Evolutionary conservation across 2,797 vertebrate species (phyloP).

Genomic region (Anas bernieri): DNA sequence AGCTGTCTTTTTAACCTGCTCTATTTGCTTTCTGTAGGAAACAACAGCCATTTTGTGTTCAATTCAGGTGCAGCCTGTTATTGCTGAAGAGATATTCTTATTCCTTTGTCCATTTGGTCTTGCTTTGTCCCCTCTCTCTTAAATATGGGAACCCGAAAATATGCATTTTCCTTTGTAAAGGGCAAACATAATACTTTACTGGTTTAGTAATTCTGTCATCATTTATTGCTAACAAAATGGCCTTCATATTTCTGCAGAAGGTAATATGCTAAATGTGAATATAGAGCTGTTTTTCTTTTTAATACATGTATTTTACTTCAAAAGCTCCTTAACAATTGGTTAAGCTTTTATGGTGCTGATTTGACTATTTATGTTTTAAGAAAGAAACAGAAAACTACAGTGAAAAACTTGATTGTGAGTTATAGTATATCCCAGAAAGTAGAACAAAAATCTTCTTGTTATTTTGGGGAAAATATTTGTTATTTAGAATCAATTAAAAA

Average conservation of each 20-base stretch:
- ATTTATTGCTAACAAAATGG: not conserved
- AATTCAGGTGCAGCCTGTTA: not conserved
- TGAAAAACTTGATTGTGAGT: not conserved
- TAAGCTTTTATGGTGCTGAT: not conserved
- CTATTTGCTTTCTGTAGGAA: not conserved
- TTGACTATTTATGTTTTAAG: not conserved
- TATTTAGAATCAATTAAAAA: constrained; percentile 21
- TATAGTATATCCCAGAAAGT: not conserved
- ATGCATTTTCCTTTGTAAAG: not conserved
- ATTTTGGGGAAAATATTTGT: not conserved
- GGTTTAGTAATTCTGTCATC: not conserved
- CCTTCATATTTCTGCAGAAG: not conserved
- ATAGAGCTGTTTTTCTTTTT: not conserved
- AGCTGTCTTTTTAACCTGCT: not conserved
- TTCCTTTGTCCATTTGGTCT: not conserved
- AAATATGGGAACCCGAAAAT: not conserved
- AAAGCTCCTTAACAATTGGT: not conserved
- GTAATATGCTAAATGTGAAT: not conserved
- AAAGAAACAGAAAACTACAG: not conserved
- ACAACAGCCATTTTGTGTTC: not conserved
- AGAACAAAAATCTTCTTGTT: not conserved
- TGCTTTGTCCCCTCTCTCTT: not conserved
- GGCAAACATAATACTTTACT: not conserved
- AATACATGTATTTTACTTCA: not conserved
- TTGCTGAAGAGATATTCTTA: not conserved